A percentile compares a stretch with the other conserved stretches of the same genome.
phyloP scores from a whole-genome alignment of 2,113 vertebrate species.

The Charina bottae region DNA sequence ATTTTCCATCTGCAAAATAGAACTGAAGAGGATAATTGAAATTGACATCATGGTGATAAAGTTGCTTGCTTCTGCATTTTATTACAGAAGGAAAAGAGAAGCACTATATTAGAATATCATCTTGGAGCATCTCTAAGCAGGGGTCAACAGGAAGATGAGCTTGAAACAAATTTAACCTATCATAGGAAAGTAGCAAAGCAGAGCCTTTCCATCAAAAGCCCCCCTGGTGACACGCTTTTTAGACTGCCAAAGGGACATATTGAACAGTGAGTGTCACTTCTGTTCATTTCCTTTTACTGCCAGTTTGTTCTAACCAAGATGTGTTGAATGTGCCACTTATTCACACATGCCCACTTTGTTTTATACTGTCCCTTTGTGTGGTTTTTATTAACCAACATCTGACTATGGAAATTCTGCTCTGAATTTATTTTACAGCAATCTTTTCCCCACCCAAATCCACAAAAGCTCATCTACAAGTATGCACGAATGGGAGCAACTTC shows the following conservation, averaged over 20 bases:
- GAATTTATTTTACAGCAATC: background rate
- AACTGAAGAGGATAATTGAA: conserved; percentile 17
- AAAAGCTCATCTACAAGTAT: background rate
- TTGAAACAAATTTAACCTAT: background rate
- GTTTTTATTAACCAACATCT: background rate
- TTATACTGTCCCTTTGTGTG: background rate
- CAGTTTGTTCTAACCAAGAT: background rate
- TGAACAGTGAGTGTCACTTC: background rate
- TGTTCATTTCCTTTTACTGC: background rate
- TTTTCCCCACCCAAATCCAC: background rate
- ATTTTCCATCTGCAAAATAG: background rate
- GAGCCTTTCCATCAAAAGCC: background rate
- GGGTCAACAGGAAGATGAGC: background rate
- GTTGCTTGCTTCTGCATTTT: conserved; percentile 22
- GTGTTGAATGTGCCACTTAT: background rate
- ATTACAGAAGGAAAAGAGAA: background rate
- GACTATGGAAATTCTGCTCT: background rate
- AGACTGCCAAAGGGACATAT: background rate
- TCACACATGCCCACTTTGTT: too few species aligned
- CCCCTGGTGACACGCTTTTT: background rate
- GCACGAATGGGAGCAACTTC: background rate
- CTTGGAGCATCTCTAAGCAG: background rate
- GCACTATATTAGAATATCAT: background rate
- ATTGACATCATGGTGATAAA: background rate
- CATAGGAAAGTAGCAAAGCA: background rate